A percentile compares a stretch with the other conserved stretches of the same genome.
Evolutionary conservation across 2,113 vertebrate species (phyloP).

Genomic region (Onychostoma macrolepis): DNA sequence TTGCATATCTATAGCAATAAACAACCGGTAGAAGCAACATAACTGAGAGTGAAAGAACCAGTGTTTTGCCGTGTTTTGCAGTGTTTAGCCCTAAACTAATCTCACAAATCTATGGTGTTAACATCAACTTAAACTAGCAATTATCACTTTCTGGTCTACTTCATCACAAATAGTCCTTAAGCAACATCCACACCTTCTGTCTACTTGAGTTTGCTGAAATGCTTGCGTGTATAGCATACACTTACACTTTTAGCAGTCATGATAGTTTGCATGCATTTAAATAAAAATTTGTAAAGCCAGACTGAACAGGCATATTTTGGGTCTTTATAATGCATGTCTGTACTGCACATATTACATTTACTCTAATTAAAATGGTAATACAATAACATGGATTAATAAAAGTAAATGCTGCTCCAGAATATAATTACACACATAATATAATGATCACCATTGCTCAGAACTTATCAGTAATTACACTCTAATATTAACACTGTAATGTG

Average conservation of each 20-base stretch:
- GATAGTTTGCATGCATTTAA: background rate
- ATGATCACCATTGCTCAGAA: background rate
- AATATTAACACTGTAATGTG: slow-evolving; percentile 2
- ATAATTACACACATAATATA: slow-evolving; percentile 3
- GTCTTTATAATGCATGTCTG: background rate
- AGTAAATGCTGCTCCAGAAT: background rate
- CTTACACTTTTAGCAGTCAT: background rate
- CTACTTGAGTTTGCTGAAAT: slow-evolving; percentile 25
- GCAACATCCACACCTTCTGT: slow-evolving; percentile 32
- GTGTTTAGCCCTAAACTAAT: background rate
- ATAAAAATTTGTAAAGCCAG: background rate
- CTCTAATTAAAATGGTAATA: background rate
- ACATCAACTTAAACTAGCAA: background rate
- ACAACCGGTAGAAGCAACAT: too few relatives aligned
- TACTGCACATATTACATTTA: background rate
- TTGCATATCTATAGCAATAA: too few relatives aligned
- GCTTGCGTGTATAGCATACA: background rate
- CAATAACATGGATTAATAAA: background rate
- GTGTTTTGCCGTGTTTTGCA: too few relatives aligned
- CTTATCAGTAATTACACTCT: background rate
- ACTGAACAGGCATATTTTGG: background rate
- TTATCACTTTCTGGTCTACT: background rate
- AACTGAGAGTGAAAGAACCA: too few relatives aligned
- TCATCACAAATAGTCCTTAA: slow-evolving; percentile 12
- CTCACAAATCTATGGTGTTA: background rate